These are phyloP conservation scores for Chelonus formosanus DNA, from an alignment of 2,888 invertebrate genomes.

Conservation along the genomic window DNA sequence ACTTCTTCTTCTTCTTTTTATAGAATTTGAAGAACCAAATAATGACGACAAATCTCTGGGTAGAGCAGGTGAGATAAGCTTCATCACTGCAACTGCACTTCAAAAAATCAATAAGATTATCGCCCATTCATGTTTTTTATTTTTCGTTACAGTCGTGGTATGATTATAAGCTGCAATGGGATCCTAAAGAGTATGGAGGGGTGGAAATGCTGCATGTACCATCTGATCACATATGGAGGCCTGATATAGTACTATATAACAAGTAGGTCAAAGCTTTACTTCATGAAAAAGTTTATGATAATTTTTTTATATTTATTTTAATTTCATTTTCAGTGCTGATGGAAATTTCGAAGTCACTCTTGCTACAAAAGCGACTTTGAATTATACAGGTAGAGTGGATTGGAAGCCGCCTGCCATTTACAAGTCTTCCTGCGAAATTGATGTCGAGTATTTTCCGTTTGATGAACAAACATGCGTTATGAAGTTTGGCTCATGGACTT, in stretches of 20 bases:
- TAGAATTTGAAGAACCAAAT: conserved; percentile 77
- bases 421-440: conserved; percentile 88
- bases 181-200: conserved; percentile 85
- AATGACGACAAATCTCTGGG: conserved; percentile 75
- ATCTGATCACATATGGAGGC: conserved; percentile 85
- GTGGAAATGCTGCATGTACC: conserved; percentile 87
- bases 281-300: not conserved
- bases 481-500: conserved; percentile 88
- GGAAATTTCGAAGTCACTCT: conserved; percentile 86
- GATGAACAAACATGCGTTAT: conserved; percentile 88
- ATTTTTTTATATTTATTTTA: not conserved
- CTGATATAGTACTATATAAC: conserved; percentile 84
- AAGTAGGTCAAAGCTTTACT: conserved; percentile 70
- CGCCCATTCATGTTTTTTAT: conserved; percentile 10
- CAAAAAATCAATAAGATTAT: not conserved
- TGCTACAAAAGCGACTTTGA: conserved; percentile 82
- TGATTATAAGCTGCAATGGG: conserved; percentile 87
- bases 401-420: conserved; percentile 95
- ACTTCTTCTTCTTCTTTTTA: too few species aligned
- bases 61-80: conserved; percentile 68
- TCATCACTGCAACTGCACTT: not conserved
- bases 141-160: conserved; percentile 77
- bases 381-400: conserved; percentile 83
- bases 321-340: conserved; percentile 72
- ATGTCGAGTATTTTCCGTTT: conserved; percentile 87